phyloP scores from a whole-genome alignment of 2,888 invertebrate species.

The Acrobasis suavella region DNA sequence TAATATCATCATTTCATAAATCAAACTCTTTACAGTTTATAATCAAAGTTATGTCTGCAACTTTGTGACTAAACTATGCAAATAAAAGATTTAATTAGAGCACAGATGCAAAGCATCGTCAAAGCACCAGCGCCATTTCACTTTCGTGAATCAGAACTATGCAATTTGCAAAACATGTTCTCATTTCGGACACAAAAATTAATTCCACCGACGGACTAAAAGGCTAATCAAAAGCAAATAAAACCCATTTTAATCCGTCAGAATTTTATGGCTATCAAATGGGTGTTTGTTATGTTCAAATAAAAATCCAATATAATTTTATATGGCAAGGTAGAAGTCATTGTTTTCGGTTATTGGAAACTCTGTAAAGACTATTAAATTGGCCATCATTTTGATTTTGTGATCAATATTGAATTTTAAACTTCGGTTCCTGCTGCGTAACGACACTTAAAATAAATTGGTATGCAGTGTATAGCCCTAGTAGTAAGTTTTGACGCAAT shows the following conservation, averaged over 20 bases:
- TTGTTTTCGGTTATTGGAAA: conserved; percentile 55
- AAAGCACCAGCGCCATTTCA: conserved; percentile 18
- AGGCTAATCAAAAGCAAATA: conserved; percentile 20
- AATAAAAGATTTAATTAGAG: conserved; percentile 24
- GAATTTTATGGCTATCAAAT: conserved; percentile 33
- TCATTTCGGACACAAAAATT: conserved; percentile 14
- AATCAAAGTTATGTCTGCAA: background rate
- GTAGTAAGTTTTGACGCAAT: conserved; percentile 60
- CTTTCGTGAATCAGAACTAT: conserved; percentile 15
- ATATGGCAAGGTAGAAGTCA: conserved; percentile 44
- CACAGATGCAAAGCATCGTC: conserved; percentile 19
- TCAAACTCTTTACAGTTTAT: background rate
- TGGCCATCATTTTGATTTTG: conserved; percentile 50
- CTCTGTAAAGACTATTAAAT: conserved; percentile 56
- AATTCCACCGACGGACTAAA: conserved; percentile 7
- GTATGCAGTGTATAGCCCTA: conserved; percentile 45
- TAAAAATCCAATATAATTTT: conserved; percentile 41
- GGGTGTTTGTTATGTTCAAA: conserved; percentile 42
- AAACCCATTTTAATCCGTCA: conserved; percentile 29
- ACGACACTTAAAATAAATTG: conserved; percentile 46
- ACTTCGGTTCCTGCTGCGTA: conserved; percentile 61
- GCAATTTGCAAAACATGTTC: conserved; percentile 17
- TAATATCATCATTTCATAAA: conserved; percentile 3
- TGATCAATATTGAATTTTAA: conserved; percentile 58
- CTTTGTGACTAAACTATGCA: conserved; percentile 16